These are phyloP conservation scores for Hyppa rectilinea DNA, from an alignment of 2,888 invertebrate genomes.

Conservation along the genomic window DNA sequence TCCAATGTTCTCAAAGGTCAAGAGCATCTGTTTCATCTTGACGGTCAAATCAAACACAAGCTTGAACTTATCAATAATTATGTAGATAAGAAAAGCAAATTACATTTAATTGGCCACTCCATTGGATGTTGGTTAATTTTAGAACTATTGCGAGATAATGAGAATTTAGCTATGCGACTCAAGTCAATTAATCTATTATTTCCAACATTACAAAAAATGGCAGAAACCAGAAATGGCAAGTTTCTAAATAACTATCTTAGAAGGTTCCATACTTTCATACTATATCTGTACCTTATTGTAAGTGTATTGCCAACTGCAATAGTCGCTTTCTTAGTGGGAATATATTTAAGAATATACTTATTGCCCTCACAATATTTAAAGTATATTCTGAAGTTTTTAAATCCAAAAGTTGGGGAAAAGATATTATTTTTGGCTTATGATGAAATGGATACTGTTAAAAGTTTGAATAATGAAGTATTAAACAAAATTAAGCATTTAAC, in stretches of 20 bases:
- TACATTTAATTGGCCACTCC: slow-evolving; percentile 97
- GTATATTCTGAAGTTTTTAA: slow-evolving; percentile 90
- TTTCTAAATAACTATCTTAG: slow-evolving; percentile 92
- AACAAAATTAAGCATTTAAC: slow-evolving; percentile 90
- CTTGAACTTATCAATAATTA: slow-evolving; percentile 94
- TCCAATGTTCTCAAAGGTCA: slow-evolving; percentile 88
- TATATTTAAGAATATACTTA: slow-evolving; percentile 89
- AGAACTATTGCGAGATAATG: slow-evolving; percentile 92
- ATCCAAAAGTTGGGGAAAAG: slow-evolving; percentile 91
- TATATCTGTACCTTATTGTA: slow-evolving; percentile 84
- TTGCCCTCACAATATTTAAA: slow-evolving; percentile 88
- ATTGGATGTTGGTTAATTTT: slow-evolving; percentile 96
- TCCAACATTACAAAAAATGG: slow-evolving; percentile 97
- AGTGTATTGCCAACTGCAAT: slow-evolving; percentile 89
- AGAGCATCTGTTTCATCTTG: slow-evolving; percentile 92
- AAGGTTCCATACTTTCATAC: slow-evolving; percentile 73
- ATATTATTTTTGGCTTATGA: slow-evolving; percentile 93
- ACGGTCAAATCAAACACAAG: slow-evolving; percentile 96
- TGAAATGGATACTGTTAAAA: slow-evolving; percentile 94
- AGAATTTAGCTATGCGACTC: slow-evolving; percentile 89
- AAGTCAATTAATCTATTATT: slow-evolving; percentile 94
- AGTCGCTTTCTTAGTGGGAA: slow-evolving; percentile 86
- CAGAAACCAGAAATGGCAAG: slow-evolving; percentile 93
- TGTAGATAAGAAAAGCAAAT: slow-evolving; percentile 93
- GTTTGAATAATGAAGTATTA: slow-evolving; percentile 92